Base-by-base conservation (phyloP, 2,113 vertebrate species). In the Peucedramus taeniatus region DNA sequence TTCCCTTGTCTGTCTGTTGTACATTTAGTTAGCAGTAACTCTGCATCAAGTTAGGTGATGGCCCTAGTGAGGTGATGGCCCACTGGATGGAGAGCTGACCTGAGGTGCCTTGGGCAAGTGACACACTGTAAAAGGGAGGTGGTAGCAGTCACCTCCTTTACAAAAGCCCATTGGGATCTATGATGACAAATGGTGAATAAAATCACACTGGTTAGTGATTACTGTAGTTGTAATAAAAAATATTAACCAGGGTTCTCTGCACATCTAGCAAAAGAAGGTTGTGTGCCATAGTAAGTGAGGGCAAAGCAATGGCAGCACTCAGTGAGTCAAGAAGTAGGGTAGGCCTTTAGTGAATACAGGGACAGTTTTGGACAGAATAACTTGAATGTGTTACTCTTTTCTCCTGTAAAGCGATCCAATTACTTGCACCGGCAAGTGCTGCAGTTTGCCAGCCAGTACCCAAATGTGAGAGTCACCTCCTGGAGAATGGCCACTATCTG, bases 401-500 rank as follows among this genome's bases (percentile, higher is more conserved):
- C 96, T 94, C 90, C 64, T 64, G 37, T 96, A 84, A 96, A 99
- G 99, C 98, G 99, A 70, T 99, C 99, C 33, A 99, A 99, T 96
- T 99, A 99, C 97, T 97, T 99, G 81, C 98, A 99, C 90, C 98
- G 99, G 66, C 99, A 99, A 98, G 98, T 99, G 72, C 96, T 98
- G 37, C 97, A 98, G 92, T 97, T 99, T 83, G 97, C 99, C 60
- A 96, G 82, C 53, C 98, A 98, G 94, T 99, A 99, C 81, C 87
- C 97, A 30, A 99, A 99, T 1, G 99, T 99, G 71, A 98, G 99
- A 22, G 98, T 99, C 94, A 99, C 99, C 5, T 96, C 99, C 4
- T 99, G 99, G 99, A 99, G 99, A 75, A 99, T 99, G 99, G 98
- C 99, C 89, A 99, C 99, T 37, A 99, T 99, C 97, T 99, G 99